Percentiles rank a stretch among this genome's conserved stretches.
These are phyloP conservation scores for Boleophthalmus pectinirostris DNA, from an alignment of 2,113 vertebrate genomes.

Conservation along the genomic window DNA sequence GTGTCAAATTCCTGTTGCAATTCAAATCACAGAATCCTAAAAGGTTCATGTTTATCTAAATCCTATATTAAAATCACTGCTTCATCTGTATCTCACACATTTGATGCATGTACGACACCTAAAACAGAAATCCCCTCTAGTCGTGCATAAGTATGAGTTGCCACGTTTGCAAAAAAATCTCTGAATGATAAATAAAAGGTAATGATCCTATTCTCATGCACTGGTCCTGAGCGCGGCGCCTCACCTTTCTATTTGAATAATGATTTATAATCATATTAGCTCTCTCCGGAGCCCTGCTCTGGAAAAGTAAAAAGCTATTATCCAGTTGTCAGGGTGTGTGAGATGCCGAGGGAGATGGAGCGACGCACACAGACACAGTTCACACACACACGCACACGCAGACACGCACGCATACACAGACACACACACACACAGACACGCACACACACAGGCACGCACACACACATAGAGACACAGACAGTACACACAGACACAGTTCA, in stretches of 20 bases:
- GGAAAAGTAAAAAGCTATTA: constrained; percentile 97
- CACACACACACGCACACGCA: constrained; percentile 12
- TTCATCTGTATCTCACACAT: constrained; percentile 36
- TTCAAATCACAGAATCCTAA: neutral
- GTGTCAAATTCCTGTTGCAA: neutral
- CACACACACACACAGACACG: no score
- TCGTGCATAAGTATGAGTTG: constrained; percentile 82
- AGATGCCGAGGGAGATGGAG: constrained; percentile 80
- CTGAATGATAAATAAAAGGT: constrained; percentile 93
- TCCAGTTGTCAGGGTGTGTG: constrained; percentile 88
- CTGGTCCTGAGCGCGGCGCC: constrained; percentile 71
- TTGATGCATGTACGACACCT: constrained; percentile 34
- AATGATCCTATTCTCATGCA: constrained; percentile 94
- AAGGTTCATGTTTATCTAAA: constrained; percentile 16
- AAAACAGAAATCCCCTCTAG: constrained; percentile 72
- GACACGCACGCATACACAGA: no score
- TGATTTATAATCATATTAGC: constrained; percentile 97
- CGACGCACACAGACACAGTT: constrained; percentile 66
- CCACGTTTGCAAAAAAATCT: constrained; percentile 81
- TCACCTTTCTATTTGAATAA: constrained; percentile 96
- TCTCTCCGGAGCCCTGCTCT: constrained; percentile 86
- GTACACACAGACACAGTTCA: no score
- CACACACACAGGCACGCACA: no score
- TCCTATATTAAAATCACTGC: constrained; percentile 4
- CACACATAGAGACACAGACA: no score